phyloP scores from a whole-genome alignment of 2,888 invertebrate genomes.

The Taenaris catops region DNA sequence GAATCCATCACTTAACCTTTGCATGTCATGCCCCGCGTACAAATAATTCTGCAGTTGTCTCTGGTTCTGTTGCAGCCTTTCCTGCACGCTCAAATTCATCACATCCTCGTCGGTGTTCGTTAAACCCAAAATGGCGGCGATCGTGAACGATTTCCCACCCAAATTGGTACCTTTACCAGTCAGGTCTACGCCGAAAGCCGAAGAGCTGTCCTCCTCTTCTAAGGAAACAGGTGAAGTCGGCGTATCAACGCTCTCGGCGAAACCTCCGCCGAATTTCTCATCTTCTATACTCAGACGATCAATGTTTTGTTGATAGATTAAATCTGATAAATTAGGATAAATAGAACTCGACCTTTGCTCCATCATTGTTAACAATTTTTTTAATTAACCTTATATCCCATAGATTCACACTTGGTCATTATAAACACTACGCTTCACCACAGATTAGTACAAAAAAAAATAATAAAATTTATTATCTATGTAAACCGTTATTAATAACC shows the following conservation, averaged over 20 bases:
- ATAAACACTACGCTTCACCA: conserved; percentile 14
- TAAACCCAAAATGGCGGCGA: conserved; percentile 91
- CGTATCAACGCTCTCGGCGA: conserved; percentile 41
- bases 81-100: conserved; percentile 79
- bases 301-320: conserved; percentile 58
- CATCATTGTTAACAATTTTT: conserved; percentile 48
- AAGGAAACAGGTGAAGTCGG: conserved; percentile 54
- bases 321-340: conserved; percentile 59
- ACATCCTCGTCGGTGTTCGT: conserved; percentile 75
- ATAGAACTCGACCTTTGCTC: conserved; percentile 50
- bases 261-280: conserved; percentile 44
- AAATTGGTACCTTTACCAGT: conserved; percentile 64
- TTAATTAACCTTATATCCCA: conserved; percentile 33
- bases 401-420: conserved; percentile 26
- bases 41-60: conserved; percentile 61
- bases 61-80: conserved; percentile 60
- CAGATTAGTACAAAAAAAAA: too few species aligned
- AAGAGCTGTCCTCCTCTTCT: conserved; percentile 61
- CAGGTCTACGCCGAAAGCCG: conserved; percentile 63
- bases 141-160: conserved; percentile 89
- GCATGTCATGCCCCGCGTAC: conserved; percentile 61
- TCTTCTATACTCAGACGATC: conserved; percentile 41
- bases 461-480: too few species aligned
- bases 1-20: conserved; percentile 59
- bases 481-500: neutral